Evolutionary conservation across 2,113 vertebrate genomes (phyloP).

Genomic region (Bostrychus sinensis): DNA sequence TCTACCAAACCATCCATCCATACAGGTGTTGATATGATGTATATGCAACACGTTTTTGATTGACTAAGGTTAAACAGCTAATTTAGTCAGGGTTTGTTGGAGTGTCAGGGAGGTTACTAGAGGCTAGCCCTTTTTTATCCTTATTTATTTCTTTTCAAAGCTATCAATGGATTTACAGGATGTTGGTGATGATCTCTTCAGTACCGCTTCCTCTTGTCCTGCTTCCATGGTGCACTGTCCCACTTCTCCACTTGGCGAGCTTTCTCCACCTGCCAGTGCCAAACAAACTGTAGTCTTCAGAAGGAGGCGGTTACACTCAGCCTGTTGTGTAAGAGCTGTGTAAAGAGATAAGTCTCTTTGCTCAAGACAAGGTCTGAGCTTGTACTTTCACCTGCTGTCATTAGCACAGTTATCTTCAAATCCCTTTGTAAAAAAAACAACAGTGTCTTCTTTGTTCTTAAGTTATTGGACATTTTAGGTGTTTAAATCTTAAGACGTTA

Average conservation of each 20-base stretch:
- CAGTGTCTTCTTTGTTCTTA: background rate
- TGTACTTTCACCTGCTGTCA: constrained; percentile 65
- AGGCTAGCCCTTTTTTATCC: background rate
- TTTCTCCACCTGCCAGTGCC: constrained; percentile 37
- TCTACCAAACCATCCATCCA: background rate
- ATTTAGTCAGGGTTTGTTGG: constrained; percentile 5
- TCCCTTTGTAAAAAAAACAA: constrained; percentile 31
- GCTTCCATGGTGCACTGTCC: constrained; percentile 57
- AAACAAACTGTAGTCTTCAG: constrained; percentile 23
- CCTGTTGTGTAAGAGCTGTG: constrained; percentile 64
- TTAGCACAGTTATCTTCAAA: constrained; percentile 58
- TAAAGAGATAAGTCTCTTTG: constrained; percentile 68
- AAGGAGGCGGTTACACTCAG: constrained; percentile 25
- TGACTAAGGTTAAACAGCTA: constrained; percentile 8
- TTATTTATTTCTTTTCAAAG: constrained; percentile 12
- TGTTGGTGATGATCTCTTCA: constrained; percentile 46
- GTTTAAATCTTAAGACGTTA: background rate
- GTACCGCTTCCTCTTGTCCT: constrained; percentile 57
- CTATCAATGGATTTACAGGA: constrained; percentile 24
- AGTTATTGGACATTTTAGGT: constrained; percentile 22
- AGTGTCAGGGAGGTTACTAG: background rate
- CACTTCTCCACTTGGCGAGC: constrained; percentile 51
- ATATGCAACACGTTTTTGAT: too few species aligned
- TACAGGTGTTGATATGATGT: background rate
- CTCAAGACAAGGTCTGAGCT: constrained; percentile 49